Base-by-base conservation (phyloP, 2,888 invertebrate genomes). In the Trichopria drosophilae region DNA sequence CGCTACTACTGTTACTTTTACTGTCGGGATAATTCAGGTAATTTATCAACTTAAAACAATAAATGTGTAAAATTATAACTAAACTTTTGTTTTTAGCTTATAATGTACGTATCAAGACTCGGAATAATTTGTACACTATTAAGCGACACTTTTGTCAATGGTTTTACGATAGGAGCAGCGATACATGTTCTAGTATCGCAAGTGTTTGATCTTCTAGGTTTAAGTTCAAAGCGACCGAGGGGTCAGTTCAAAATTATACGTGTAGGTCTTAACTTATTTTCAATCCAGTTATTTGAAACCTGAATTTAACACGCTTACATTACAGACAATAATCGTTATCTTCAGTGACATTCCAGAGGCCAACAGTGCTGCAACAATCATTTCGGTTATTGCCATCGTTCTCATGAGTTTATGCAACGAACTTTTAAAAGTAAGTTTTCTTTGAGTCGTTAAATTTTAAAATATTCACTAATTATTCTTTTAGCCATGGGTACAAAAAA, bases 111-210 rank as follows among this genome's bases (percentile, higher is more conserved):
- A 41, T 78, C 88, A 43, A 82, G 86, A 20, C 79, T 92, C 51
- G 92, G 92, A 4, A 81, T 86, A 1, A 80, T 92, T 9, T 84
- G 88, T 9, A 84, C 87, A 0, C 77, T 92, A 20, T 79, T 93
- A 13, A 90, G 90, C 0, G 88, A 90, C 68, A 86, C 88, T 3
- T 79, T 94, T 63, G 89, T 93, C 6, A 89, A 88, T 54, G 93
- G 92, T 3, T 92, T 94, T 76, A 93, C 93, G 1, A 90, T 91
- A 3, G 94, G 89, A 0, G 89, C 92, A 12, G 90, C 93, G 0
- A 82, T 90, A 63, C 89, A 93, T 71, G 93, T 94, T 22, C 80
- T 90, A 20, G 81, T 86, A 1, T 90, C 91, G 1, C 94, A 94
- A 75, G 72, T 87, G 6, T 85, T 85, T 71, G 73, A 74, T 63